Conservation (phyloP, 2,797 vertebrate species). For the Melanotaenia trifasciata region DNA sequence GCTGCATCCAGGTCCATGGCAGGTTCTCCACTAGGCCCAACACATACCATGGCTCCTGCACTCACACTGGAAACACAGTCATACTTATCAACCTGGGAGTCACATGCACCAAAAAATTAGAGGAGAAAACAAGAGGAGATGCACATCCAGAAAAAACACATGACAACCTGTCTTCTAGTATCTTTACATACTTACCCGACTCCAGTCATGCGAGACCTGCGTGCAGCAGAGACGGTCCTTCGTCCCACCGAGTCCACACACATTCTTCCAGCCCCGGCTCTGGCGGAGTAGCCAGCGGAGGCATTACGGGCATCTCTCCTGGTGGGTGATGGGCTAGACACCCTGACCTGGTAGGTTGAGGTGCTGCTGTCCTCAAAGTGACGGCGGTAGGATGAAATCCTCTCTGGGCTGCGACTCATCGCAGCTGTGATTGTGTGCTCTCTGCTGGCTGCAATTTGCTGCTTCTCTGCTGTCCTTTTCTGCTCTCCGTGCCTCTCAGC, state of each 20-base stretch:
- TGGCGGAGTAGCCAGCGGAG: constrained; percentile 71
- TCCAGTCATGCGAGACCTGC: constrained; percentile 69
- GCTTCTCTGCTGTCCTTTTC: constrained; percentile 30
- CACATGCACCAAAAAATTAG: background rate
- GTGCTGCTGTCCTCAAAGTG: constrained; percentile 81
- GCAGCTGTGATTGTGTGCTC: constrained; percentile 15
- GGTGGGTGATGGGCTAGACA: constrained; percentile 83
- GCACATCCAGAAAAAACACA: background rate
- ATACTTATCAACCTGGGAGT: background rate
- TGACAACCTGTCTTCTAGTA: background rate
- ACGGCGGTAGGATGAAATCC: constrained; percentile 84
- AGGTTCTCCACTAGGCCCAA: constrained; percentile 65
- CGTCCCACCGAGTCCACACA: constrained; percentile 70
- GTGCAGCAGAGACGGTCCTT: constrained; percentile 75
- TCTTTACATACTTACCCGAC: constrained; percentile 65
- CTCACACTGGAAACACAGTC: constrained; percentile 58
- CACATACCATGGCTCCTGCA: constrained; percentile 68
- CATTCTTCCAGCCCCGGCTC: constrained; percentile 50
- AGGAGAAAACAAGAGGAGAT: background rate
- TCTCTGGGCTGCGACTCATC: constrained; percentile 83
- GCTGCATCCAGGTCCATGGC: constrained; percentile 78
- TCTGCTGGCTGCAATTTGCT: constrained; percentile 24
- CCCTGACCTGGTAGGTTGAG: constrained; percentile 79
- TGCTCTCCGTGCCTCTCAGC: constrained; percentile 17
- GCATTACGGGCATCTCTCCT: constrained; percentile 66